Conservation (phyloP, 2,797 vertebrate genomes). For the Threskiornis aethiopicus region DNA sequence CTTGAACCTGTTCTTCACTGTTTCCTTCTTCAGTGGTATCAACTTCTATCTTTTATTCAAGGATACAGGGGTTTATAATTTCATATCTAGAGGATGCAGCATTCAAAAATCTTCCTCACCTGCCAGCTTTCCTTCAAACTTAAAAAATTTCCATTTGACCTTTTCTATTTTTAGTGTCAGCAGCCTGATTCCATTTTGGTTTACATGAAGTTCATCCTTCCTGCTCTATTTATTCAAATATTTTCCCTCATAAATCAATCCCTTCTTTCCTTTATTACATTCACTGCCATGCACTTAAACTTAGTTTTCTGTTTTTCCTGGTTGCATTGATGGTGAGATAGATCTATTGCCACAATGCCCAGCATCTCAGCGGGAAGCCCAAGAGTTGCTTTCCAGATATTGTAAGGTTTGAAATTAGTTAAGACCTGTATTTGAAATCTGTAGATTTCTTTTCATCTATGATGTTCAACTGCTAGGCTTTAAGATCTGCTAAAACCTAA, state of each 20-base stretch:
- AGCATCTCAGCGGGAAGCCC: background rate
- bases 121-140: background rate
- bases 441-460: background rate
- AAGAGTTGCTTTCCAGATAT: background rate
- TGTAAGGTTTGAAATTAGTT: background rate
- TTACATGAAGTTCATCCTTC: constrained; percentile 28
- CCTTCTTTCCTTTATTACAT: background rate
- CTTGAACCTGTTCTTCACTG: background rate
- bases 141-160: background rate
- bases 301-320: background rate
- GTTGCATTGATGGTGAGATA: background rate
- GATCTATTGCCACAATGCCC: background rate
- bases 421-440: background rate
- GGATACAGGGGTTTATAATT: background rate
- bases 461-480: background rate
- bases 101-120: background rate
- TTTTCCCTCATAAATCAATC: background rate
- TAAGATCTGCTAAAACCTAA: background rate
- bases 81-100: background rate
- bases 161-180: background rate
- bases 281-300: background rate
- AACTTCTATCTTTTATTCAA: background rate
- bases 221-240: background rate
- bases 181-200: background rate
- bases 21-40: background rate